These are phyloP conservation scores for Mythimna lalbum DNA, from an alignment of 2,888 invertebrate species.

Conservation along the genomic window DNA sequence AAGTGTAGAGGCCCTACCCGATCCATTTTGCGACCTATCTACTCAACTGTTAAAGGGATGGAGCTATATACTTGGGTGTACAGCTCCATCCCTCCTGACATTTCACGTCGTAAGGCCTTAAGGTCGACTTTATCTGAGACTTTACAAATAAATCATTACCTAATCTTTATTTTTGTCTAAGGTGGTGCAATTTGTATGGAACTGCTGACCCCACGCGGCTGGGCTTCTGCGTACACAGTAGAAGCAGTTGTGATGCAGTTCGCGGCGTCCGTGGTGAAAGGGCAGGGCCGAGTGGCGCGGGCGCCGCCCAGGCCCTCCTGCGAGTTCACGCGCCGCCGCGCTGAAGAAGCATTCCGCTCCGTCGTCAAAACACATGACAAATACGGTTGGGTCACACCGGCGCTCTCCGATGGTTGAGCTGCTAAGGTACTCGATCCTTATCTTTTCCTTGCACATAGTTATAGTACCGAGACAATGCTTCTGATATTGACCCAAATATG, in stretches of 20 bases:
- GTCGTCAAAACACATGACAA: constrained; percentile 97
- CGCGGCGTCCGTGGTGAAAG: constrained; percentile 96
- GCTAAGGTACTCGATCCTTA: constrained; percentile 59
- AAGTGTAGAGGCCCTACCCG: constrained; percentile 6
- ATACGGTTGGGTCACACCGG: constrained; percentile 97
- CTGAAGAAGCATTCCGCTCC: constrained; percentile 97
- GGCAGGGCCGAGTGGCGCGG: constrained; percentile 95
- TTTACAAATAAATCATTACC: not conserved
- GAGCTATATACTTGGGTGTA: no score
- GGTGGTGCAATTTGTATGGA: constrained; percentile 97
- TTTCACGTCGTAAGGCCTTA: no score
- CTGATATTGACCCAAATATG: constrained; percentile 77
- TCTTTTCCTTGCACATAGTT: not conserved
- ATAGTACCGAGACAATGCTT: constrained; percentile 8
- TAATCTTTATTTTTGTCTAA: not conserved
- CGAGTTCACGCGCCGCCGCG: constrained; percentile 94
- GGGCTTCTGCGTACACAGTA: constrained; percentile 97
- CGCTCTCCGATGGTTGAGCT: constrained; percentile 95
- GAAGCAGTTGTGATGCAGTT: constrained; percentile 97
- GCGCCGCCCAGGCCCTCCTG: constrained; percentile 95
- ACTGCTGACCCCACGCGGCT: constrained; percentile 95
- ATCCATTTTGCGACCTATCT: no score
- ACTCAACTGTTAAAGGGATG: no score
- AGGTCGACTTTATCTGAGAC: not conserved
- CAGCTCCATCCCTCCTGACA: no score